phyloP scores from a whole-genome alignment of 2,113 vertebrate species.

The Gadus chalcogrammus region DNA sequence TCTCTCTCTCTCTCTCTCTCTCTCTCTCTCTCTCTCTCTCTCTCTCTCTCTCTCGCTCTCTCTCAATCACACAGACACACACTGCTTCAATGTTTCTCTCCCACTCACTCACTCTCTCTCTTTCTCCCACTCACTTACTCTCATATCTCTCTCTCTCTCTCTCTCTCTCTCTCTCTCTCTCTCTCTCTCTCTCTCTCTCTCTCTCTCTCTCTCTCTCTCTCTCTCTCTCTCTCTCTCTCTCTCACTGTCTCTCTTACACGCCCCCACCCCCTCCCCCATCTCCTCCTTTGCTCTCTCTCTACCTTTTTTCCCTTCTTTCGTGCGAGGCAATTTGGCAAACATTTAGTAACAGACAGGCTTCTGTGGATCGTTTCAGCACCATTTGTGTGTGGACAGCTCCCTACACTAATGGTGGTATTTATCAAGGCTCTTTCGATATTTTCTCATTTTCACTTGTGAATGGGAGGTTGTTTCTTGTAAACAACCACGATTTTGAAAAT shows the following conservation, averaged over 20 bases:
- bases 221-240: not conserved
- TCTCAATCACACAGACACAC: too few species aligned
- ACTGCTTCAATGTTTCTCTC: not conserved
- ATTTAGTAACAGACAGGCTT: not conserved
- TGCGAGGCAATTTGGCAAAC: too few species aligned
- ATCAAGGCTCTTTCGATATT: too few species aligned
- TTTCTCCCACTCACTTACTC: slow-evolving; percentile 13
- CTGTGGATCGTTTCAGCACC: slow-evolving; percentile 5
- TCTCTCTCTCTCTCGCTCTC: slow-evolving; percentile 1
- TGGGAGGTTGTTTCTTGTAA: too few species aligned
- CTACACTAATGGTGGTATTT: not conserved
- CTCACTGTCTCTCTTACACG: slow-evolving; percentile 15
- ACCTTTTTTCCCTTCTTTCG: not conserved
- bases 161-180: slow-evolving; percentile 13
- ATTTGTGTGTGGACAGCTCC: not conserved
- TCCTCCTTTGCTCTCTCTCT: not conserved
- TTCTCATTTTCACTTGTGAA: too few species aligned
- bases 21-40: not conserved
- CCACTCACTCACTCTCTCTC: not conserved
- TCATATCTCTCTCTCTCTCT: not conserved
- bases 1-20: slow-evolving; percentile 8
- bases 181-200: not conserved
- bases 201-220: not conserved
- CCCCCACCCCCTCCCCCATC: not conserved
- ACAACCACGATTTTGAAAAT: too few species aligned